phyloP scores from a whole-genome alignment of 2,113 vertebrate species.

The Podarcis cretensis region DNA sequence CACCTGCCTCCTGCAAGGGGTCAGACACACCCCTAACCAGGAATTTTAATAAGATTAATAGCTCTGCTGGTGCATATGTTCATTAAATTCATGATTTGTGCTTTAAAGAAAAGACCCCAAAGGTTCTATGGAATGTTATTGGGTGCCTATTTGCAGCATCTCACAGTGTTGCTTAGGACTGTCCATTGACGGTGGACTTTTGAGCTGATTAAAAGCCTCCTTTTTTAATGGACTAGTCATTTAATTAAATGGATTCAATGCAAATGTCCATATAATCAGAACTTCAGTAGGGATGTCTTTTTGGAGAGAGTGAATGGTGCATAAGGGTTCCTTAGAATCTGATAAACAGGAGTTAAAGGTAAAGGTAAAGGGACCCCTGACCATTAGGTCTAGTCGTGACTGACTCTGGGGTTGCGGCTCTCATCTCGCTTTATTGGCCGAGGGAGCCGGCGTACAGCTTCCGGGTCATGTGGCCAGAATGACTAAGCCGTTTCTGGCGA shows the following conservation, averaged over 20 bases:
- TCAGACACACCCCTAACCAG: not conserved
- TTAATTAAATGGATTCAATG: conserved; percentile 9
- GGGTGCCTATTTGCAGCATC: not conserved
- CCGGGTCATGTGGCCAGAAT: too few species aligned
- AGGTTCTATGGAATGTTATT: not conserved
- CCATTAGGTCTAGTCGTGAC: too few species aligned
- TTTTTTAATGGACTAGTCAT: conserved; percentile 6
- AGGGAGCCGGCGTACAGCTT: too few species aligned
- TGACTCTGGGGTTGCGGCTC: too few species aligned
- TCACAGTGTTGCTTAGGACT: conserved; percentile 4
- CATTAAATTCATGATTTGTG: conserved; percentile 4
- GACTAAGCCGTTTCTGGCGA: too few species aligned
- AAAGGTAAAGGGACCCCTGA: too few species aligned
- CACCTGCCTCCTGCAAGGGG: not conserved
- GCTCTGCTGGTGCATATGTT: conserved; percentile 3
- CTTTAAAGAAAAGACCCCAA: not conserved
- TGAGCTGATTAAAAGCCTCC: not conserved
- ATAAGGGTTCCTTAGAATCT: not conserved
- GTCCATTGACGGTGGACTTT: not conserved
- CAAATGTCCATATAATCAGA: conserved; percentile 4
- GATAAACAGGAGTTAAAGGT: not conserved
- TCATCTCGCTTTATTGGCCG: too few species aligned
- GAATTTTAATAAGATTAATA: conserved; percentile 17
- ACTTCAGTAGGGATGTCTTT: not conserved
- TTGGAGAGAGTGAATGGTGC: not conserved